A percentile compares a stretch with the other conserved stretches of the same genome.
Conservation (phyloP, 2,888 invertebrate genomes). For the Chrysodeixis includens region DNA sequence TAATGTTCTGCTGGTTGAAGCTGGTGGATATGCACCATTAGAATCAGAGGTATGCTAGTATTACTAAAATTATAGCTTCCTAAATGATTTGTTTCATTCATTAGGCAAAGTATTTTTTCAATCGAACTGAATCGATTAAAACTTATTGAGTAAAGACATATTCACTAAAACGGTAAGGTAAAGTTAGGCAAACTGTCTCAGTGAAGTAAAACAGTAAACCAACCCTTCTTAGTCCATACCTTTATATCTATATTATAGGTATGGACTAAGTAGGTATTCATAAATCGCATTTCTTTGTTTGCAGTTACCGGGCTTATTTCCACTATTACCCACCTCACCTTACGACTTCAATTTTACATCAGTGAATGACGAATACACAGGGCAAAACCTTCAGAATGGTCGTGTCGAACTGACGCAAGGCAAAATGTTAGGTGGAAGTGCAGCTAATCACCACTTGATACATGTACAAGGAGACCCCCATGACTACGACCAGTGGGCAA, state of each 20-base stretch:
- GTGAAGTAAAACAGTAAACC: too few relatives aligned
- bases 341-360: slow-evolving; percentile 63
- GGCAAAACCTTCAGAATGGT: slow-evolving; percentile 45
- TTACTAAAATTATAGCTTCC: too few relatives aligned
- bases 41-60: slow-evolving; percentile 38
- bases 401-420: slow-evolving; percentile 59
- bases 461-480: slow-evolving; percentile 57
- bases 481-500: slow-evolving; percentile 66
- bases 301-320: slow-evolving; percentile 63
- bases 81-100: too few relatives aligned
- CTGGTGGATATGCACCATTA: slow-evolving; percentile 28
- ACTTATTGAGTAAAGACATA: too few relatives aligned
- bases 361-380: slow-evolving; percentile 55
- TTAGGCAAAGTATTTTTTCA: too few relatives aligned
- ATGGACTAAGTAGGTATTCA: too few relatives aligned
- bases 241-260: too few relatives aligned
- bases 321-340: slow-evolving; percentile 46
- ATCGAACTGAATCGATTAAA: too few relatives aligned
- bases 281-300: slow-evolving; percentile 16
- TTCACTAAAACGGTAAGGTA: too few relatives aligned
- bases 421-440: slow-evolving; percentile 71
- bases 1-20: slow-evolving; percentile 43
- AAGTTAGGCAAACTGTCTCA: too few relatives aligned
- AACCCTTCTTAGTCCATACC: too few relatives aligned
- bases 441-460: slow-evolving; percentile 59